Evolutionary conservation across 2,113 vertebrate species (phyloP), one percentile per base, ranked within the genome.

Genomic region (Microtus pennsylvanicus): DNA sequence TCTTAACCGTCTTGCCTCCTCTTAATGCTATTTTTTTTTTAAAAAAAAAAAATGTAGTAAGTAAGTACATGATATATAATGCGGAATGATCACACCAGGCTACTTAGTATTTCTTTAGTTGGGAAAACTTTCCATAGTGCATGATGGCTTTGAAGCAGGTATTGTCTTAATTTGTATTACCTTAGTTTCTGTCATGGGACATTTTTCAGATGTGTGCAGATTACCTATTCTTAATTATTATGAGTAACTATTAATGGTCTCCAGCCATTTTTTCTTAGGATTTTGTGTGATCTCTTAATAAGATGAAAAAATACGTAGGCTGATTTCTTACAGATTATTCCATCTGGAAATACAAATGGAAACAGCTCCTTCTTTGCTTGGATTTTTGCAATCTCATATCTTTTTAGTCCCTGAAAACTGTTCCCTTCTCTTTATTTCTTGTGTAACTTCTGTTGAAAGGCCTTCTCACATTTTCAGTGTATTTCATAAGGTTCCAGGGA

Each of bases 121-220:
- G 47, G 35, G 28, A 50, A 50, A 78, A 50, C 42, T 78, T 78
- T 45, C 30, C 24, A 30, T 78, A 47, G 76, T 78, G 28, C 28
- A 26, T 78, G 42, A 78, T 12, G 38, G 30, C 21, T 78, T 78
- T 55, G 89, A 50, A 88, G 75, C 90, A 72, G 70, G 81, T 67
- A 24, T 58, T 61, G 12, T 87, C 7, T 89, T 82, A 72, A 77
- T 92, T 90, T 90, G 3, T 82, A 45, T 89, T 95, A 33, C 12
- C 8, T 82, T 61, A 21, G 42, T 22, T 95, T 2, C 85, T 77
- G 11, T 88, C 42, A 7, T 87, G 30, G 42, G 87, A 55, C 30
- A 55, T 85, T 95, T 92, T 95, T 38, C 67, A 87, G 24, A 55
- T 93, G 30, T n/a, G 21, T 38, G n/a, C 83, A 85, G 95, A 95